Conservation (phyloP, 92 coral and sea anemone species). For the Parazoanthus atlanticus region DNA sequence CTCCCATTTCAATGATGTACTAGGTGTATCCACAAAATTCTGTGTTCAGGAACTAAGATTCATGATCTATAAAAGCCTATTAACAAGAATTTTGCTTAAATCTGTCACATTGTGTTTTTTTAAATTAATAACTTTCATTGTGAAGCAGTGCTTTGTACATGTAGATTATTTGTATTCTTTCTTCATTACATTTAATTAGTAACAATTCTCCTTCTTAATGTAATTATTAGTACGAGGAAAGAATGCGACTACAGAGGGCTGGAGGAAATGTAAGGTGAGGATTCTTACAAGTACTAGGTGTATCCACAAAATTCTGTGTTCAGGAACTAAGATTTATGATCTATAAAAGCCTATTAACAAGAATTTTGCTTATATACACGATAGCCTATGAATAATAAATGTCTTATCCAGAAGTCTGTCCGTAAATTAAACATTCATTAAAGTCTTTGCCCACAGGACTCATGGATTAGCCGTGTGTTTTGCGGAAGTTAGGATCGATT, state of each 20-base stretch:
- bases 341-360: neutral
- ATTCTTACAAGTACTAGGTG: neutral
- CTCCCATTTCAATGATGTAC: no score
- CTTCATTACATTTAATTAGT: neutral
- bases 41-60: neutral
- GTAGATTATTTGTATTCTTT: no score
- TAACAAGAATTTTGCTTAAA: neutral
- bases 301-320: neutral
- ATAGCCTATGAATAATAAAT: no score
- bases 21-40: neutral
- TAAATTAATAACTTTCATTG: neutral
- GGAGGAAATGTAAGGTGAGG: conserved; percentile 94
- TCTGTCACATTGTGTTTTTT: neutral
- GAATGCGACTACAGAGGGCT: conserved; percentile 95
- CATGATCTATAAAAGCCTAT: neutral
- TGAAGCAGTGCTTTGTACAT: neutral
- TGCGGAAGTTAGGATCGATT: no score
- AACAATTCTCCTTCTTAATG: neutral
- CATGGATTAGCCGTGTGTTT: no score
- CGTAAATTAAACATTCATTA: no score
- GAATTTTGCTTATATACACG: neutral
- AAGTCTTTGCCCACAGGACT: no score
- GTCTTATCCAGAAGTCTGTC: no score
- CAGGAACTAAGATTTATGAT: neutral
- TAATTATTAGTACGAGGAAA: conserved; percentile 75